These are phyloP conservation scores for Diloba caeruleocephala DNA, from an alignment of 2,888 invertebrate genomes.

Conservation along the genomic window DNA sequence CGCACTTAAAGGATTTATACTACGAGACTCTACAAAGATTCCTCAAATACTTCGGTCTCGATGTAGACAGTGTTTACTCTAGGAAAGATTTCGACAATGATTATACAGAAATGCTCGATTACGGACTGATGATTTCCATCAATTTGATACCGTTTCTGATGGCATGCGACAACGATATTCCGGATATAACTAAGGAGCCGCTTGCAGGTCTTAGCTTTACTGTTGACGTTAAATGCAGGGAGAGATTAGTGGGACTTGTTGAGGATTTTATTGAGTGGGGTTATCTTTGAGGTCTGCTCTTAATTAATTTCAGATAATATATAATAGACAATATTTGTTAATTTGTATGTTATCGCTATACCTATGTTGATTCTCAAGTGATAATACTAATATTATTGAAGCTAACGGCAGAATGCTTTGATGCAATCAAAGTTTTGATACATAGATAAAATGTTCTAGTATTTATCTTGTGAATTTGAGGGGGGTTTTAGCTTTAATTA, in stretches of 20 bases:
- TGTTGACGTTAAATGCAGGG: slow-evolving; percentile 35
- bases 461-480: too few species aligned
- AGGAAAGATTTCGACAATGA: slow-evolving; percentile 60
- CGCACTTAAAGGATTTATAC: slow-evolving; percentile 62
- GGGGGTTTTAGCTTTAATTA: too few species aligned
- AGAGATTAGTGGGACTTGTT: slow-evolving; percentile 50
- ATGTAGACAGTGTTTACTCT: slow-evolving; percentile 54
- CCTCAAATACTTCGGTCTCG: slow-evolving; percentile 59
- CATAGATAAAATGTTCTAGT: too few species aligned
- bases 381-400: too few species aligned
- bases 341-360: too few species aligned
- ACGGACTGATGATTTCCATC: slow-evolving; percentile 59
- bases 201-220: slow-evolving; percentile 24
- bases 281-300: slow-evolving; percentile 37
- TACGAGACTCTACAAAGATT: slow-evolving; percentile 56
- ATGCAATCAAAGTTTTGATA: too few species aligned
- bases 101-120: slow-evolving; percentile 58
- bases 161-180: slow-evolving; percentile 18
- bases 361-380: too few species aligned
- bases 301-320: not conserved
- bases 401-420: too few species aligned
- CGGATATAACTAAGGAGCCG: slow-evolving; percentile 20
- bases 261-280: slow-evolving; percentile 61
- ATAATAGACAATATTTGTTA: too few species aligned
- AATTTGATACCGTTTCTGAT: slow-evolving; percentile 46